Evolutionary conservation across 1,140 invertebrate genomes (phyloP), one percentile per base, ranked within the genome.

Genomic region (Drosophila tsacasi): DNA sequence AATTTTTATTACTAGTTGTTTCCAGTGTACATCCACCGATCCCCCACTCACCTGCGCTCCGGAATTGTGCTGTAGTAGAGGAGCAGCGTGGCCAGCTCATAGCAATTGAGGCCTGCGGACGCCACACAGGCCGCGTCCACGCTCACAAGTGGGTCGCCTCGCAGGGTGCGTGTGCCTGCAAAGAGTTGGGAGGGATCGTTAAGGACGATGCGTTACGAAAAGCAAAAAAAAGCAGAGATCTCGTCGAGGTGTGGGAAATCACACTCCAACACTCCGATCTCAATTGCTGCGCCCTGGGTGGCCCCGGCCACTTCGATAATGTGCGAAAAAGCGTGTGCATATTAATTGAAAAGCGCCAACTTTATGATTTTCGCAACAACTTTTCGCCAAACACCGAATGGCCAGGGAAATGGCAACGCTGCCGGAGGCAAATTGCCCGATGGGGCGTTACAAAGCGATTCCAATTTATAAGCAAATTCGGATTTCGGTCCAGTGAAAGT

Each of bases 51-150:
- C 94, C 93, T 89, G 74, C 85, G 93, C 58, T 93, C 87, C 23
- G 94, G 94, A 81, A 95, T 93, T 42, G 94, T 94, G 52, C 93
- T 93, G 89, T 95, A 95, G 93, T 94, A 95, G 57, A 95, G 90
- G 50, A 95, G 74, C 64, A 95, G 80, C 62, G 94, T 94, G 50
- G 94, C 94, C 60, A 95, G 92, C 91, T 95, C 94, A 62, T 94
- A 94, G 79, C 94, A 94, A 69, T 94, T 94, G 30, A 95, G 86
- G 37, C 93, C 93, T 44, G 94, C 93, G 74, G 91, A 85, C 30
- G 92, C 84, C 65, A 95, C 93, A 73, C 92, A 93, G 68, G 93
- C 93, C 7, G 94, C 93, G 72, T 95, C 94, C 66, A 94, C 94
- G 44, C 94, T 91, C 46, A 95, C 93, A 72, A 95, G 93, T 57